These are phyloP conservation scores for Harpagoxenus sublaevis DNA, from an alignment of 2,888 invertebrate species.

Conservation along the genomic window DNA sequence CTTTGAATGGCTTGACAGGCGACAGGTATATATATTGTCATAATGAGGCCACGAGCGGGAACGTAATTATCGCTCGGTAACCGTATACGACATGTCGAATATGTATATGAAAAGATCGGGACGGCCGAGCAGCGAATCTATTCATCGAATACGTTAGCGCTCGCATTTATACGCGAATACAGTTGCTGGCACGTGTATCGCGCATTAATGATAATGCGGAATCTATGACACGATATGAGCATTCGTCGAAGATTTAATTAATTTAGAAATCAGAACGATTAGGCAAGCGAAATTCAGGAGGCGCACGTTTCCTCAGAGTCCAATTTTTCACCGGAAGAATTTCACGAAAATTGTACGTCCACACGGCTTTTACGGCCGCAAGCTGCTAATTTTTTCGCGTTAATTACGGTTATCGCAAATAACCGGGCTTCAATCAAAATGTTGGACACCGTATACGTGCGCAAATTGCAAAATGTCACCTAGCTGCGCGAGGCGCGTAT, in stretches of 20 bases:
- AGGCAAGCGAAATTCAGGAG: not conserved
- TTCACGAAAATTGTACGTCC: no score
- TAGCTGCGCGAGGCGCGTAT: not conserved
- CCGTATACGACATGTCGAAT: not conserved
- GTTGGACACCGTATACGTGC: conserved; percentile 8
- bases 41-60: conserved; percentile 11
- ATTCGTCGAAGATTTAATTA: not conserved
- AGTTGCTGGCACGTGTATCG: conserved; percentile 1
- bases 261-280: not conserved
- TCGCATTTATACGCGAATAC: conserved; percentile 19
- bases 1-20: not conserved
- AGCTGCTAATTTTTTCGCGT: not conserved
- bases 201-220: conserved; percentile 41
- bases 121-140: conserved; percentile 11
- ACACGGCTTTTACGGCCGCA: not conserved
- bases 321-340: not conserved
- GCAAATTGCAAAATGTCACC: conserved; percentile 17
- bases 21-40: conserved; percentile 24
- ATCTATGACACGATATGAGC: not conserved
- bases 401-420: conserved; percentile 18
- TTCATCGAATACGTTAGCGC: conserved; percentile 18
- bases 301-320: not conserved
- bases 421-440: conserved; percentile 42
- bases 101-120: conserved; percentile 36
- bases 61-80: not conserved